Conservation (phyloP, 1,140 invertebrate genomes). For the Trachymyrmex septentrionalis region DNA sequence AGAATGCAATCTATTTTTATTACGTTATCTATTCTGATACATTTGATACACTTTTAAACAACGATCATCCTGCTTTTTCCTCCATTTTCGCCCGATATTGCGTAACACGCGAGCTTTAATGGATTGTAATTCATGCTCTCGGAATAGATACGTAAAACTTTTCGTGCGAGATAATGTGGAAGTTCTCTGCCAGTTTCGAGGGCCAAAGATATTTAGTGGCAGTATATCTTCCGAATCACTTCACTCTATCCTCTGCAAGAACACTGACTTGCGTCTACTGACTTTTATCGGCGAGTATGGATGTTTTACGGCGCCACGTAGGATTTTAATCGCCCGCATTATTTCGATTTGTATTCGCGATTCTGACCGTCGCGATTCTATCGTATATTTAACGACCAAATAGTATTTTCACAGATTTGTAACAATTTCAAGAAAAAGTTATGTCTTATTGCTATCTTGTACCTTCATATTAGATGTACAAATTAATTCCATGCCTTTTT, state of each 20-base stretch:
- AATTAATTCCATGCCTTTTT: no score
- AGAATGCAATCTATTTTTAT: no score
- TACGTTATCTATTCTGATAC: no score
- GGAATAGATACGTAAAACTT: slow-evolving; percentile 53
- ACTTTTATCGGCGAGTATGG: slow-evolving; percentile 69
- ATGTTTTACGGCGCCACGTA: slow-evolving; percentile 54
- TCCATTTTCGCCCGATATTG: slow-evolving; percentile 7
- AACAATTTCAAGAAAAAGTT: neutral
- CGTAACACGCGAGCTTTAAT: slow-evolving; percentile 50
- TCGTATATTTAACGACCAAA: neutral
- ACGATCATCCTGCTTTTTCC: neutral
- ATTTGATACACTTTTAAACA: neutral
- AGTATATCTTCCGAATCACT: slow-evolving; percentile 73
- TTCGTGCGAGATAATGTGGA: slow-evolving; percentile 59
- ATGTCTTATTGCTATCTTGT: neutral
- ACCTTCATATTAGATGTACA: neutral
- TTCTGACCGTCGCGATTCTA: neutral
- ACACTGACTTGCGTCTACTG: slow-evolving; percentile 36
- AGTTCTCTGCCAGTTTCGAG: slow-evolving; percentile 50
- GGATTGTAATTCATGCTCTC: slow-evolving; percentile 57
- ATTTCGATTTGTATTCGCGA: slow-evolving; percentile 17
- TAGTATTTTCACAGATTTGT: neutral
- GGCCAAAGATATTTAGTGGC: slow-evolving; percentile 70
- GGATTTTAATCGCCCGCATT: slow-evolving; percentile 61
- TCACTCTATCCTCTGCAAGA: slow-evolving; percentile 57